Evolutionary conservation across 2,888 invertebrate genomes (phyloP), one percentile per base, ranked within the genome.

Genomic region (Cynaeus angustus): DNA sequence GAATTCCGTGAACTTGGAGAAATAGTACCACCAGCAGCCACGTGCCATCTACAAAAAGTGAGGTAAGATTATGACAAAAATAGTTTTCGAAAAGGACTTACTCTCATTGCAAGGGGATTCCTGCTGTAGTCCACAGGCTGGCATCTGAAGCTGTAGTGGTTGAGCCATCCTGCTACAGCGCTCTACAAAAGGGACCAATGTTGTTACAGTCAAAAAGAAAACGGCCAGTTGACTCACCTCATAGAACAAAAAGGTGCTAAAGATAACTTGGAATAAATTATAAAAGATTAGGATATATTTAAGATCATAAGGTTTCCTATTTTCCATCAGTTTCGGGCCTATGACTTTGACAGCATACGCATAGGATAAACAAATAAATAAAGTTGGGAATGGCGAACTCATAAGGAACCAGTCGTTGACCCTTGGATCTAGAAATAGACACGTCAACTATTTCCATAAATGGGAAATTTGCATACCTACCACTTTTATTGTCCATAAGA

Each of bases 1-100:
- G 86, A 98, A 96, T 86, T 98, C 98, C 79, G 97, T 95, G 86
- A 97, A 97, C 87, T 98, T 98, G 82, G 97, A 95, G 86, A 98
- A 92, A 88, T 95, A 97, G 86, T 97, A 98, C 96, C 95, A 96
- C 96, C 97, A 98, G 86, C 96, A 96, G 43, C 94, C 94, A 80
- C 90, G 89, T 61, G 94, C 95, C 95, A 98, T 97, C 94, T 94
- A 85, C 9, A 79, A 79, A 38, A 12, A 13, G 33, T 7, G 53
- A 7, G 16, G 21, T 43, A 3, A 56, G 10, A n/a, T n/a, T n/a
- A n/a, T 30, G 8, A 10, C 1, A 13, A 41, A 3, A 10, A 6
- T 21, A 4, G 21, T 21, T 21, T 3, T 3, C 7, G 37, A 7
- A 37, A 7, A 2, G 14, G 38, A 53, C 89, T 88, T 86, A 93